phyloP scores from a whole-genome alignment of 2,113 vertebrate species.

The Lynx canadensis region DNA sequence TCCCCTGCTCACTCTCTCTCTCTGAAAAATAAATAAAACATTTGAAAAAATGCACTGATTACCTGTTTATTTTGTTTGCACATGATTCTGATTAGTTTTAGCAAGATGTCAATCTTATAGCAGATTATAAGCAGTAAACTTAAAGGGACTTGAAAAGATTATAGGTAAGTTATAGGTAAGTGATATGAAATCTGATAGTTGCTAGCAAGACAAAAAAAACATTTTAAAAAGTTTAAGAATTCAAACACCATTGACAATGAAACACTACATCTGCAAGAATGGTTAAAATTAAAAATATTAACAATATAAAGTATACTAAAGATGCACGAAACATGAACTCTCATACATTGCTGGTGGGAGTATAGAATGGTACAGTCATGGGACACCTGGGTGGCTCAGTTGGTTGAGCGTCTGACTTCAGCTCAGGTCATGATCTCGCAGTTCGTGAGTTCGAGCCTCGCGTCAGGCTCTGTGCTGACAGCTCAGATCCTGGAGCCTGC shows the following conservation, averaged over 20 bases:
- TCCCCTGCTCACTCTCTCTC: no score
- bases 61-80: slow-evolving; percentile 36
- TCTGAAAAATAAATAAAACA: no score
- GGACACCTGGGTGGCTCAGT: no score
- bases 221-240: slow-evolving; percentile 44
- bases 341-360: background rate
- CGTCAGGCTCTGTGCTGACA: no score
- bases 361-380: background rate
- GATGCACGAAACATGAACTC: background rate
- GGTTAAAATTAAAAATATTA: background rate
- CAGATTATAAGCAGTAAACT: slow-evolving; percentile 6
- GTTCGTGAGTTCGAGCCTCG: no score
- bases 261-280: background rate
- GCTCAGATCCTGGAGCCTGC: no score
- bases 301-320: background rate
- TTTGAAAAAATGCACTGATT: background rate
- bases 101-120: slow-evolving; percentile 22
- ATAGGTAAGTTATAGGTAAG: background rate
- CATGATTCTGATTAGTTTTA: slow-evolving; percentile 29
- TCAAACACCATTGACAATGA: background rate
- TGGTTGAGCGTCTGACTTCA: no score
- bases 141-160: slow-evolving; percentile 13
- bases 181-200: slow-evolving; percentile 49
- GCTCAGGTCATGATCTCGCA: no score
- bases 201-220: background rate